Evolutionary conservation across 1,140 invertebrate species (phyloP), one percentile per base, ranked within the genome.

Genomic region (Arion vulgaris): DNA sequence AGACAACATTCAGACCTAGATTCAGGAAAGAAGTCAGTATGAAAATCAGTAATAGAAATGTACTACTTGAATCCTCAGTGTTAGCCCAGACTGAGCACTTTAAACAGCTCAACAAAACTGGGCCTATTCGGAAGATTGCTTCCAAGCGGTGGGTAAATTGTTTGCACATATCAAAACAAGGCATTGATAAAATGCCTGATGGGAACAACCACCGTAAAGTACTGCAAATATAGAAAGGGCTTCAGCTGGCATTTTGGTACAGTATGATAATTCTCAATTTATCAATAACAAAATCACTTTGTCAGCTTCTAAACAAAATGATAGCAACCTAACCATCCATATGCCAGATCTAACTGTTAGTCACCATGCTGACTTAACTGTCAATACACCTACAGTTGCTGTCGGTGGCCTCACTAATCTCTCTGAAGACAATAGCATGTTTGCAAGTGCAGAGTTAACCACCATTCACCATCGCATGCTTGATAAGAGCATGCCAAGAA

Each of bases 31-130:
- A 78, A 0, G 26, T 4, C n/a, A 28, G n/a, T 36, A 39, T 71
- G 19, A 28, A 34, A 5, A 26, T 26, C 4, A 7, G 4, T 5
- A 34, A 9, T 15, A n/a, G 19, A n/a, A n/a, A n/a, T 36, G 41
- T 66, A 17, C 36, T 19, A 57, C 66, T 38, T 26, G 19, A 2
- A 66, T 66, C 62, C 28, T 32, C 2, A 7, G 62, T 66, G 19
- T 32, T 66, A 34, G 17, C 62, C n/a, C 62, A 66, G 62, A 34
- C 19, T 5, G 80, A 81, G 15, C 80, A 69, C 13, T 36, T 81
- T 69, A 81, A 81, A 39, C 80, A 73, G 51, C 80, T 74, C 0
- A 81, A 81, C 71, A 81, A 81, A 62, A 81, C 80, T 51, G 71
- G n/a, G 28, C 49, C 66, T 1, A 45, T 80, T 69, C 45, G n/a